Percentiles rank a stretch among this genome's conserved stretches.
phyloP scores from a whole-genome alignment of 37 sponge, comb jelly and placozoan species.

The Haliclona indistincta region DNA sequence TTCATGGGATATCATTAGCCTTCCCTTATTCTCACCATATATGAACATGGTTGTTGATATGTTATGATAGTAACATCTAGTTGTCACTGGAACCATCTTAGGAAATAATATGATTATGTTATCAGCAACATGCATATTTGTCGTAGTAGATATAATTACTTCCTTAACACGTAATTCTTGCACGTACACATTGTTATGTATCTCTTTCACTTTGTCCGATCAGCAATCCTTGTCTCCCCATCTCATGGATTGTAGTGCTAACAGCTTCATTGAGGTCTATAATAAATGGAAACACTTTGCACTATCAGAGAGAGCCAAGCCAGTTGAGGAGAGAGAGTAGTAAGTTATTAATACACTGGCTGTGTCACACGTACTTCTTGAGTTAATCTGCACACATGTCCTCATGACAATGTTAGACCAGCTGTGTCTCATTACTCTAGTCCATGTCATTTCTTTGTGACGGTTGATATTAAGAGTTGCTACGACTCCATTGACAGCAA shows the following conservation, averaged over 20 bases:
- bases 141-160: too few species aligned
- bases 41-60: too few species aligned
- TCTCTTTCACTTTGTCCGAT: neutral
- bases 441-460: constrained; percentile 25
- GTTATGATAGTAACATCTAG: too few species aligned
- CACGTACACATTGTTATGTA: neutral
- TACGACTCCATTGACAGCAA: constrained; percentile 42
- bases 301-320: neutral
- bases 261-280: constrained; percentile 52
- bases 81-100: too few species aligned
- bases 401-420: neutral
- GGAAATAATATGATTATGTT: too few species aligned
- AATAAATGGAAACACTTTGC: constrained; percentile 46
- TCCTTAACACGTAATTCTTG: too few species aligned
- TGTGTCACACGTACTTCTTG: neutral
- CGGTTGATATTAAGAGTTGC: constrained; percentile 38
- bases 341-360: neutral
- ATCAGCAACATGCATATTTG: too few species aligned
- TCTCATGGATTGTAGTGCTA: constrained; percentile 24
- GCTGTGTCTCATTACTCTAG: neutral
- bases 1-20: too few species aligned
- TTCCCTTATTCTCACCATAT: too few species aligned
- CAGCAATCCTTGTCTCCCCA: neutral
- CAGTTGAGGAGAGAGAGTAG: neutral
- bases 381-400: neutral